Conservation (phyloP, 2,797 vertebrate genomes). For the Bradypus variegatus region DNA sequence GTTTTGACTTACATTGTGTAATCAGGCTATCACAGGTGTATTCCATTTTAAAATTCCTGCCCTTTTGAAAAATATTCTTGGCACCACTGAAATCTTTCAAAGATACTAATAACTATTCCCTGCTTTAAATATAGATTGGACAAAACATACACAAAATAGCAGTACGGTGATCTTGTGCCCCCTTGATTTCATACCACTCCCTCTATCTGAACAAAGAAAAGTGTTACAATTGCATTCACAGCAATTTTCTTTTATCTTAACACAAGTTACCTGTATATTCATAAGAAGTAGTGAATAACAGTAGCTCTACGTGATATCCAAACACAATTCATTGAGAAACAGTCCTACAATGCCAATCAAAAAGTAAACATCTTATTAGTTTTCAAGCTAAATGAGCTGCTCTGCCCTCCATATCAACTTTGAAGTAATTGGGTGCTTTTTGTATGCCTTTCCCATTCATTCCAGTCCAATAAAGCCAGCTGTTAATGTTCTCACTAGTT, state of each 20-base stretch:
- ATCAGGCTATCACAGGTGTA: neutral
- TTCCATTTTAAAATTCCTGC: neutral
- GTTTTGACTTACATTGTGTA: neutral
- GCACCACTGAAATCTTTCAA: neutral
- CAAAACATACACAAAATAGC: conserved; percentile 58
- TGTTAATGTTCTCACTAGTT: conserved; percentile 14
- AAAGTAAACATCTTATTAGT: conserved; percentile 65
- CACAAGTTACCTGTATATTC: conserved; percentile 55
- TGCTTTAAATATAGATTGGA: conserved; percentile 50
- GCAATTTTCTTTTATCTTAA: conserved; percentile 65
- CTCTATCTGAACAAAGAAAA: conserved; percentile 60
- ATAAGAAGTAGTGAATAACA: conserved; percentile 60
- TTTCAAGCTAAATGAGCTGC: conserved; percentile 63
- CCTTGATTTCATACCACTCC: conserved; percentile 56
- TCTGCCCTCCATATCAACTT: conserved; percentile 38
- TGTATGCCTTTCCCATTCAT: conserved; percentile 27
- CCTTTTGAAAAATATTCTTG: neutral
- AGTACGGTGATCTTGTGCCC: conserved; percentile 52
- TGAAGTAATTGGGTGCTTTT: conserved; percentile 31
- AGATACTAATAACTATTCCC: neutral
- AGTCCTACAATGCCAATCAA: conserved; percentile 58
- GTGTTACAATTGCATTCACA: conserved; percentile 63
- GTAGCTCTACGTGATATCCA: conserved; percentile 56
- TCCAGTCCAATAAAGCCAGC: neutral
- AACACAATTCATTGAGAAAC: conserved; percentile 57